phyloP scores from a whole-genome alignment of 2,888 invertebrate genomes.

The Portevinia maculata region DNA sequence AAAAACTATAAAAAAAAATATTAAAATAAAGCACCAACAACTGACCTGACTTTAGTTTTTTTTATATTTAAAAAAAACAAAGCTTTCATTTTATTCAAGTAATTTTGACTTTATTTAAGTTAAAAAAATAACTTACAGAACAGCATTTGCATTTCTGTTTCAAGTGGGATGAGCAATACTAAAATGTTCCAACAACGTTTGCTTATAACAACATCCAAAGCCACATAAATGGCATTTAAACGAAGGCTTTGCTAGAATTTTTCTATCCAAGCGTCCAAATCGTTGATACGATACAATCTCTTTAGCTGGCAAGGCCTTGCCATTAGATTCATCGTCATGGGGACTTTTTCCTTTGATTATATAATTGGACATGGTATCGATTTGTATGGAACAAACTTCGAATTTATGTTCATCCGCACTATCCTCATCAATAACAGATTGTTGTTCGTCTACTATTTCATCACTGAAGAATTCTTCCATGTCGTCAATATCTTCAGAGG shows the following conservation, averaged over 20 bases:
- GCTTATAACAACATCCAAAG: slow-evolving; percentile 77
- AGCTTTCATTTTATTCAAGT: slow-evolving; percentile 11
- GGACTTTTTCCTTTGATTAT: background rate
- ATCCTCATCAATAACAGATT: slow-evolving; percentile 11
- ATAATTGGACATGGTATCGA: slow-evolving; percentile 15
- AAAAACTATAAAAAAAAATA: slow-evolving; percentile 7
- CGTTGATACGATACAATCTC: slow-evolving; percentile 79
- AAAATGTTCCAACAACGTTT: slow-evolving; percentile 78
- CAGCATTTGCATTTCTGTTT: background rate
- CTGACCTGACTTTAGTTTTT: slow-evolving; percentile 80
- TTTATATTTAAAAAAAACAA: slow-evolving; percentile 14
- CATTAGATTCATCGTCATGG: background rate
- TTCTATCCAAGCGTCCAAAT: slow-evolving; percentile 77
- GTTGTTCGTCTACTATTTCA: slow-evolving; percentile 21
- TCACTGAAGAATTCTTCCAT: slow-evolving; percentile 44
- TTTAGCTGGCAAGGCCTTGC: slow-evolving; percentile 31
- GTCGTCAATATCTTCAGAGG: slow-evolving; percentile 19
- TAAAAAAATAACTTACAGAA: slow-evolving; percentile 23
- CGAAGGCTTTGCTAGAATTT: slow-evolving; percentile 74
- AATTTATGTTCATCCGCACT: background rate
- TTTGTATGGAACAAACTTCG: slow-evolving; percentile 36
- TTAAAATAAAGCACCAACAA: slow-evolving; percentile 75
- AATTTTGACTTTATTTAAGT: slow-evolving; percentile 21
- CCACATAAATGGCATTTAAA: slow-evolving; percentile 80
- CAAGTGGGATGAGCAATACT: slow-evolving; percentile 77